These are phyloP conservation scores for Caloenas nicobarica DNA, from an alignment of 2,113 vertebrate species.

Conservation along the genomic window DNA sequence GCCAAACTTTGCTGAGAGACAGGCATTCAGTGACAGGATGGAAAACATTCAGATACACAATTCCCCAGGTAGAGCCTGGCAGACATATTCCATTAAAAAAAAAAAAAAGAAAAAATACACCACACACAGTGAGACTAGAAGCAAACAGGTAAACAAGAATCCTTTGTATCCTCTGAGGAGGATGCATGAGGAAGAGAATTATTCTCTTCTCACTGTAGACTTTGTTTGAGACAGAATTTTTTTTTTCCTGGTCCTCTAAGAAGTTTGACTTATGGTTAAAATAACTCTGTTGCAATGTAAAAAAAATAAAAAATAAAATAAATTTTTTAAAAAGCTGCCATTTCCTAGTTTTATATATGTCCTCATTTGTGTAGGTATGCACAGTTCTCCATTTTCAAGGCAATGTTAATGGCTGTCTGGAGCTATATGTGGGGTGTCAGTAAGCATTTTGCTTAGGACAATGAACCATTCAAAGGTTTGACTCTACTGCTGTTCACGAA, in stretches of 20 bases:
- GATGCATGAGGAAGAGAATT: not conserved
- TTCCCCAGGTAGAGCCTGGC: not conserved
- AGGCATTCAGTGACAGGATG: not conserved
- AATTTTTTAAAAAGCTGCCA: too few species aligned
- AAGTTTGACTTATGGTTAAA: not conserved
- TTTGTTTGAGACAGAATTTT: accelerated
- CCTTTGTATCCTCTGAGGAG: not conserved
- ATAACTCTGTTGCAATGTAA: not conserved
- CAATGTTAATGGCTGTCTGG: not conserved
- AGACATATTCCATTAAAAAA: not conserved
- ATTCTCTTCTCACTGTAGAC: not conserved
- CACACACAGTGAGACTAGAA: not conserved
- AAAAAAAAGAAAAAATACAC: too few species aligned
- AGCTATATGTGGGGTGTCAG: not conserved
- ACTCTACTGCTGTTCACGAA: not conserved
- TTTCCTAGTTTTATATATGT: not conserved
- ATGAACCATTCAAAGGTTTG: not conserved
- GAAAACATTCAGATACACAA: not conserved
- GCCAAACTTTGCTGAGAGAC: not conserved
- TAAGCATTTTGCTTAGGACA: not conserved
- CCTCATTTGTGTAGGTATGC: not conserved
- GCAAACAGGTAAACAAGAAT: not conserved
- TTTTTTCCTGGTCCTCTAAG: not conserved
- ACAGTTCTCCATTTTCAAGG: not conserved
- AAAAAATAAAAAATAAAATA: not conserved